These are phyloP conservation scores for Australoheros facetus DNA, from an alignment of 2,797 vertebrate genomes.

Conservation along the genomic window DNA sequence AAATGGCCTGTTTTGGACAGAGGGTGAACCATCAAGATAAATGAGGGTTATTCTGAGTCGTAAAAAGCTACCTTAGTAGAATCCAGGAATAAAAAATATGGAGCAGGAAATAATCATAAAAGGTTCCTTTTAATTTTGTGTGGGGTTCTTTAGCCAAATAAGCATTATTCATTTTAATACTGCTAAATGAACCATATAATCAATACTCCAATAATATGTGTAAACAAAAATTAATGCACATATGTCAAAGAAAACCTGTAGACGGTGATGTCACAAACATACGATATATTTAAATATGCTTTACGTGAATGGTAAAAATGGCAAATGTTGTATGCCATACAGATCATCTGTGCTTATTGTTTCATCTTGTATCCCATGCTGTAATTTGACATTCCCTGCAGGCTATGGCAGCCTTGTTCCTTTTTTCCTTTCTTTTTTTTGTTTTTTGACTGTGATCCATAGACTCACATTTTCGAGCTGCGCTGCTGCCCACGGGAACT, in stretches of 20 bases:
- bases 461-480: constrained; percentile 61
- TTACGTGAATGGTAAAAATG: not conserved
- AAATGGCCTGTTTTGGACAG: no score
- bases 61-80: not conserved
- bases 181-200: not conserved
- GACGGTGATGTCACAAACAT: not conserved
- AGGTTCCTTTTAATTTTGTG: not conserved
- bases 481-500: constrained; percentile 60
- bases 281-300: not conserved
- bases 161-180: not conserved
- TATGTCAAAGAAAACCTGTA: not conserved
- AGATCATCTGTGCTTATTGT: constrained; percentile 33
- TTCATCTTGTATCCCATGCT: constrained; percentile 23
- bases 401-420: constrained; percentile 35
- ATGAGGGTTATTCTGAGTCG: not conserved
- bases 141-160: not conserved
- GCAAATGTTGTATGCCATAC: not conserved
- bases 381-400: constrained; percentile 54
- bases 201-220: not conserved
- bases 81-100: not conserved
- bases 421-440: not conserved
- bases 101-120: not conserved
- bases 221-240: not conserved
- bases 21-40: not conserved
- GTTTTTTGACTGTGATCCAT: constrained; percentile 64